These are phyloP conservation scores for Sebastes itinus DNA, from an alignment of 2,797 vertebrate species.

Conservation along the genomic window DNA sequence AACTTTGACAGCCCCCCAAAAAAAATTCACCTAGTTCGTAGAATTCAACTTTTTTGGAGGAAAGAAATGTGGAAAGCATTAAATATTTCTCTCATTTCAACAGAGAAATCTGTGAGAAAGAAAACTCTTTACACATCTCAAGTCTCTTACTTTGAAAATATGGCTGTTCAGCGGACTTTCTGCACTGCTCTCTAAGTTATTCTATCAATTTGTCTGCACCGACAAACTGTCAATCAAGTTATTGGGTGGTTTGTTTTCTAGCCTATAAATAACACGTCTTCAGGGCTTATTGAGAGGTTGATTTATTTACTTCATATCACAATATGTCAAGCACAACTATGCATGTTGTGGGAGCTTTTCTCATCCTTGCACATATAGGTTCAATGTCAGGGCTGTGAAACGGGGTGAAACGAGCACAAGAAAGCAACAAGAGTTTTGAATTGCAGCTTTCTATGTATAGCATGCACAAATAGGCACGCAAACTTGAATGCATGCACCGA, in stretches of 20 bases:
- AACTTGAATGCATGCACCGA: slow-evolving; percentile 31
- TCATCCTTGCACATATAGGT: not conserved
- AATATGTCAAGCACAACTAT: not conserved
- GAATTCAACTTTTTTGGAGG: no score
- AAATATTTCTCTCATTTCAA: not conserved
- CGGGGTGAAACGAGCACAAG: not conserved
- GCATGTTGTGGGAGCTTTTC: not conserved
- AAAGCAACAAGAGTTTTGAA: slow-evolving; percentile 46
- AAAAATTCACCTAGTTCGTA: not conserved
- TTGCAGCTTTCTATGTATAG: slow-evolving; percentile 55
- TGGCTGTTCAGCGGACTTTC: not conserved
- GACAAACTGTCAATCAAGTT: not conserved
- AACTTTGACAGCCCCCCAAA: not conserved
- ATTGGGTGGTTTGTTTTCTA: not conserved
- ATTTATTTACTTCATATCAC: not conserved
- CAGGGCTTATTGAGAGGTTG: not conserved
- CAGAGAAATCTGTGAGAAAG: not conserved
- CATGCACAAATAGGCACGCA: slow-evolving; percentile 48
- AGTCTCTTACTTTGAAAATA: not conserved
- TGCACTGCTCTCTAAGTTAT: not conserved
- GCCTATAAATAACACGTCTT: not conserved
- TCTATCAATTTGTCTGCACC: not conserved
- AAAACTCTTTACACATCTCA: not conserved
- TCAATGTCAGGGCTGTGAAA: slow-evolving; percentile 19
- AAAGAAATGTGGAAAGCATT: not conserved